Evolutionary conservation across 2,888 invertebrate genomes (phyloP), one percentile per base, ranked within the genome.

Genomic region (Timandra comae): DNA sequence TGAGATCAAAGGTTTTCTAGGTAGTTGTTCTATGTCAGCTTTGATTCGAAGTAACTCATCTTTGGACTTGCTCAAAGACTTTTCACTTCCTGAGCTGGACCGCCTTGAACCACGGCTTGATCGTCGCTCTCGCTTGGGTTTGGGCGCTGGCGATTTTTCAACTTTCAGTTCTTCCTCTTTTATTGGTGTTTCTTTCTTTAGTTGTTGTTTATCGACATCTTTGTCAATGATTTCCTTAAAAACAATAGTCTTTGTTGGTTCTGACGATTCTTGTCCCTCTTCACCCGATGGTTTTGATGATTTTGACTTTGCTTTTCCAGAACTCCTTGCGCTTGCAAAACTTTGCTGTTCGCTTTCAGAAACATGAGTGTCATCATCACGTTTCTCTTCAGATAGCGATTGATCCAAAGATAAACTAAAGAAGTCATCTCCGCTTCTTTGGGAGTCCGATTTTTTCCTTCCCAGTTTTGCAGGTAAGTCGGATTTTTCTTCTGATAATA

Each of bases 321-420:
- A 89, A 64, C 89, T 88, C 43, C 86, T 84, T 0, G 91, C 91
- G 59, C 91, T 91, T 12, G 89, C 91, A 71, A 88, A 92, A 38
- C 89, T 89, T 52, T 89, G 90, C 39, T 89, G 68, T 39, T 89
- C 90, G 23, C 91, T 91, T 52, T 90, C 90, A 6, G 84, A 80
- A 29, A 76, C 39, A 8, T 88, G 88, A 10, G 90, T 84, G 31
- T 91, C 90, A 30, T 89, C 88, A 33, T 88, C 88, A 46, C 80
- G 88, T 49, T 86, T 87, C 42, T 88, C 79, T 55, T 90, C 88
- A 3, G 89, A 88, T 27, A 89, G 61, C 0, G 91, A 90, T 35
- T 85, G 80, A 34, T 89, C 88, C 41, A 84, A 85, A 2, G 90
- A 89, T 27, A 91, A 70, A 59, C 91, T 91, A 43, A 88, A 91